Evolutionary conservation across 2,797 vertebrate genomes (phyloP), one percentile per base, ranked within the genome.

Genomic region (Synaphobranchus kaupii): DNA sequence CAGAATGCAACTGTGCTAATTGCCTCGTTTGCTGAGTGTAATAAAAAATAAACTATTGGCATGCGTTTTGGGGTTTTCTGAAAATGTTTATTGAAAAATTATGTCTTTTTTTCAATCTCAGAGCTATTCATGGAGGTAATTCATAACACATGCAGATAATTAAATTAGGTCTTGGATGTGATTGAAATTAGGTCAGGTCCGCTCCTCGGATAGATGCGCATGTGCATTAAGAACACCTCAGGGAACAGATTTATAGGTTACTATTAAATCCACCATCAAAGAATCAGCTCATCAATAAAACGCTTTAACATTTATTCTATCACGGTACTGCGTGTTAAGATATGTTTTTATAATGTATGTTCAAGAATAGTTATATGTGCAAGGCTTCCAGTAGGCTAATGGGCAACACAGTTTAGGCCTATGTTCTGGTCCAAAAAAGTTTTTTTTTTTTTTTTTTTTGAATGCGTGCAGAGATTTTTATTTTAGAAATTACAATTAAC

Each of bases 81-180:
- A 86, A 47, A 56, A 73, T 82, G 20, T 58, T n/a, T n/a, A n/a
- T n/a, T n/a, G n/a, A 44, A n/a, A 44, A 63, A 60, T 17, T 83
- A 87, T 52, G 1, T 68, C n/a, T 68, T 63, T 44, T 80, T 86
- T 58, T 25, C 20, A 80, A 48, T 39, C n/a, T 71, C 73, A 81
- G 47, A 78, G 78, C 52, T 83, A 87, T 52, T 63, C 83, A 39
- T 39, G 58, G 78, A 87, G 82, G 60, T 71, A 83, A 54, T 83
- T 83, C 39, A 44, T 50, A 25, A 83, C 58, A 66, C 60, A 17
- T 85, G n/a, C 25, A 1, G 66, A 63, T 50, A 52, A 76, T 63
- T 63, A 84, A 84, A 83, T 31, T 86, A 58, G 60, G 86, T 87
- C 58, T 52, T 25, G 48, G 17, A 83, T n/a, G 12, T 52, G 47